A percentile compares a stretch with the other conserved stretches of the same genome.
These are phyloP conservation scores for Cynopterus brachyotis DNA, from an alignment of 2,113 vertebrate species.

Conservation along the genomic window DNA sequence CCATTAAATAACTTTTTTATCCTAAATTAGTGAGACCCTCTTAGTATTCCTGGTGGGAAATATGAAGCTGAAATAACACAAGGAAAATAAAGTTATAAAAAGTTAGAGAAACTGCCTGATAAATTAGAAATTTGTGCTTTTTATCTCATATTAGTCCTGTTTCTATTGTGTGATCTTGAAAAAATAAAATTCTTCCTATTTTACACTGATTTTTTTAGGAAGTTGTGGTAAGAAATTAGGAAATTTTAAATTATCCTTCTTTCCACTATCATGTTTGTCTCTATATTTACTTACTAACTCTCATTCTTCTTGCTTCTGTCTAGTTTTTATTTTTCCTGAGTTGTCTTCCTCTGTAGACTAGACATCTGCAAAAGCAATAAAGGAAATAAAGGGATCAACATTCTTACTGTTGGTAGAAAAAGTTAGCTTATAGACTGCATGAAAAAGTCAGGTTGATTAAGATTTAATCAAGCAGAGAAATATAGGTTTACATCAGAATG, in stretches of 20 bases:
- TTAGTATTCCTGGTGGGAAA: neutral
- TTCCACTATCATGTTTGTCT: neutral
- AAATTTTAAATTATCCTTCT: neutral
- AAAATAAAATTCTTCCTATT: neutral
- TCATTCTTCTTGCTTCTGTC: neutral
- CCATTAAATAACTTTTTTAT: neutral
- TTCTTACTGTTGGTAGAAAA: neutral
- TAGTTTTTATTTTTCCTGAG: neutral
- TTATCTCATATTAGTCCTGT: neutral
- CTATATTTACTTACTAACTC: neutral
- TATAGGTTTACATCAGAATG: neutral
- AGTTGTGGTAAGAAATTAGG: neutral
- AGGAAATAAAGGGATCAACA: neutral
- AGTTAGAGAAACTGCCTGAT: neutral
- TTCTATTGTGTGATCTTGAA: neutral
- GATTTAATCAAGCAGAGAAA: conserved; percentile 36
- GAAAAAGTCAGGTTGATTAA: neutral
- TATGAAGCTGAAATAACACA: neutral
- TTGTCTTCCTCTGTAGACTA: neutral
- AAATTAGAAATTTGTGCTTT: neutral
- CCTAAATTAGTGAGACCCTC: neutral
- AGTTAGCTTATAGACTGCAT: neutral
- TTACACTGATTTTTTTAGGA: neutral
- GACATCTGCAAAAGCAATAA: neutral
- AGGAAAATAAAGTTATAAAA: neutral